A percentile compares a stretch with the other conserved stretches of the same genome.
phyloP scores from a whole-genome alignment of 2,888 invertebrate genomes.

The Cactoblastis cactorum region DNA sequence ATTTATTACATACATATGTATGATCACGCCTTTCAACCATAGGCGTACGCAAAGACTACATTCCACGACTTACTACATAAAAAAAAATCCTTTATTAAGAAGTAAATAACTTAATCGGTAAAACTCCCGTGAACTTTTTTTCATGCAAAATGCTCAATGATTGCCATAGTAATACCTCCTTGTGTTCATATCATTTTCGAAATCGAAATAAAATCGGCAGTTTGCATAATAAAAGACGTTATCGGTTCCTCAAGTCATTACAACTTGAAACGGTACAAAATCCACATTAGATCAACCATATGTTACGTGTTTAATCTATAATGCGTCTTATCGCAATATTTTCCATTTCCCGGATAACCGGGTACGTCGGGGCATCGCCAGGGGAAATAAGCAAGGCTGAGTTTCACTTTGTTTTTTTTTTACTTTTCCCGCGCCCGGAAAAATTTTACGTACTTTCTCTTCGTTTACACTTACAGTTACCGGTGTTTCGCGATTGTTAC shows the following conservation, averaged over 20 bases:
- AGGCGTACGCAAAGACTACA: no score
- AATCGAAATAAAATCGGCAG: constrained; percentile 29
- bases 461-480: constrained; percentile 78
- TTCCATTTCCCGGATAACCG: constrained; percentile 74
- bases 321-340: constrained; percentile 79
- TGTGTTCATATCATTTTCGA: constrained; percentile 3
- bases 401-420: constrained; percentile 75
- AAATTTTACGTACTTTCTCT: constrained; percentile 70
- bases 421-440: constrained; percentile 40
- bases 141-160: not conserved
- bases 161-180: not conserved
- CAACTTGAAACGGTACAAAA: constrained; percentile 53
- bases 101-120: no score
- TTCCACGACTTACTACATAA: no score
- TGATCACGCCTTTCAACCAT: no score
- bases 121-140: not conserved
- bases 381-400: constrained; percentile 78
- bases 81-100: no score
- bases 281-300: constrained; percentile 58
- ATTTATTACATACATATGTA: no score
- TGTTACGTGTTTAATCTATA: constrained; percentile 75
- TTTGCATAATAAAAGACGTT: constrained; percentile 49
- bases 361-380: constrained; percentile 67
- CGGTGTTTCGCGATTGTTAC: constrained; percentile 70
- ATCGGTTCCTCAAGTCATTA: constrained; percentile 57